These are phyloP conservation scores for Halesus radiatus DNA, from an alignment of 1,140 invertebrate genomes.

Conservation along the genomic window DNA sequence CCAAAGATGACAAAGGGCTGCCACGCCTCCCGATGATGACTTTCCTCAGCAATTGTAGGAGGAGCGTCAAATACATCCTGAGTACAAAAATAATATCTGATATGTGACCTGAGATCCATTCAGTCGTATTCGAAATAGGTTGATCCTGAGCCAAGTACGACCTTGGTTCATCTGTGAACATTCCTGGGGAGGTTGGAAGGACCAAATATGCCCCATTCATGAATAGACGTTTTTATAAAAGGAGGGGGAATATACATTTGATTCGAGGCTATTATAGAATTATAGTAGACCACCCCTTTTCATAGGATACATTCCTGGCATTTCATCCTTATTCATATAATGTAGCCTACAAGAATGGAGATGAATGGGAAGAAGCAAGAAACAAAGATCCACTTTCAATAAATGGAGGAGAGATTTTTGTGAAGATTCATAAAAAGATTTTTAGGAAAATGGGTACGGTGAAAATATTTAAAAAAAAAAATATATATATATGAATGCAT, in stretches of 20 bases:
- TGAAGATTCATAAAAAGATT: too few relatives aligned
- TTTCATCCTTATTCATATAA: too few relatives aligned
- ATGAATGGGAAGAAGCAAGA: too few relatives aligned
- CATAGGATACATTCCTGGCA: not conserved
- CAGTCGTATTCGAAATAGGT: not conserved
- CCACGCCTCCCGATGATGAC: constrained; percentile 16
- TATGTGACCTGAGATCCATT: not conserved
- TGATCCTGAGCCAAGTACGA: not conserved
- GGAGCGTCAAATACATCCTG: constrained; percentile 8
- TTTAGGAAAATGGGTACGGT: too few relatives aligned
- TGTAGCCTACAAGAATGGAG: too few relatives aligned
- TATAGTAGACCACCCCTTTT: not conserved
- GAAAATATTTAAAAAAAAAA: too few relatives aligned
- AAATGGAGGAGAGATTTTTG: too few relatives aligned
- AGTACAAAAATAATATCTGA: not conserved
- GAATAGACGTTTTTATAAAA: not conserved
- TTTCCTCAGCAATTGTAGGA: not conserved
- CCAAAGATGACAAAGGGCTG: constrained; percentile 13
- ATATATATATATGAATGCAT: too few relatives aligned
- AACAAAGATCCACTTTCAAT: too few relatives aligned
- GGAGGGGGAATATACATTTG: not conserved
- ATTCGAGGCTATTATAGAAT: too few relatives aligned
- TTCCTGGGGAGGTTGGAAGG: not conserved
- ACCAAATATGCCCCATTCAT: not conserved
- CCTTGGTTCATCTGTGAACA: constrained; percentile 1